Evolutionary conservation across 2,113 vertebrate genomes (phyloP).

Genomic region (Haliaeetus leucogaster): DNA sequence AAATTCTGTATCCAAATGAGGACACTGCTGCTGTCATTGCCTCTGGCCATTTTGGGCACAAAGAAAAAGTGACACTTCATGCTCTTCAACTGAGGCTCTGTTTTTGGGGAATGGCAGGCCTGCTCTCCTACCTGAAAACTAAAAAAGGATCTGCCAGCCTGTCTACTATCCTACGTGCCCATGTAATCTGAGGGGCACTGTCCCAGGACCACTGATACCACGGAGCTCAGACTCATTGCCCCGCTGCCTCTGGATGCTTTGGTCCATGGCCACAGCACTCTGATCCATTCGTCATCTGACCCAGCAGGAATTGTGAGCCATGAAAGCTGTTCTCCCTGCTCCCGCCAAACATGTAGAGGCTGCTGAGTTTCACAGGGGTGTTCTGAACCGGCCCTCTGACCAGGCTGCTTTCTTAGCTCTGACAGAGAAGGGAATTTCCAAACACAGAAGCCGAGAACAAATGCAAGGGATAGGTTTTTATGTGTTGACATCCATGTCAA

Average conservation of each 20-base stretch:
- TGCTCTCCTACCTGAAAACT: neutral
- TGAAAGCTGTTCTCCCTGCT: neutral
- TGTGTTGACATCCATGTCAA: neutral
- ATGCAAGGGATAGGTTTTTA: neutral
- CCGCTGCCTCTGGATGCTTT: rapidly evolving
- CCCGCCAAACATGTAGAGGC: rapidly evolving
- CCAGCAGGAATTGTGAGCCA: rapidly evolving
- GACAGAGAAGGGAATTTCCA: neutral
- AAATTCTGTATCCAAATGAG: neutral
- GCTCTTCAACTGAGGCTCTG: neutral
- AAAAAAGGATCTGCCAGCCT: neutral
- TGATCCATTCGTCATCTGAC: rapidly evolving
- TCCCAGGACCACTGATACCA: neutral
- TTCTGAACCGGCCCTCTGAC: rapidly evolving
- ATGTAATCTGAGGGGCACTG: rapidly evolving
- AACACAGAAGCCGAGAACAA: neutral
- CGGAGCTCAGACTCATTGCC: neutral
- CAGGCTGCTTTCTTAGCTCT: neutral
- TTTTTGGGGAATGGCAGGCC: neutral
- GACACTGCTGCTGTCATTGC: neutral
- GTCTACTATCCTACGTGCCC: rapidly evolving
- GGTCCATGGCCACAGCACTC: neutral
- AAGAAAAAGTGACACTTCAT: neutral
- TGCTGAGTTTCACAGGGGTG: rapidly evolving
- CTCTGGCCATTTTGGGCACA: neutral